Base-by-base conservation (phyloP, 2,113 vertebrate species). In the Chrysemys picta region DNA sequence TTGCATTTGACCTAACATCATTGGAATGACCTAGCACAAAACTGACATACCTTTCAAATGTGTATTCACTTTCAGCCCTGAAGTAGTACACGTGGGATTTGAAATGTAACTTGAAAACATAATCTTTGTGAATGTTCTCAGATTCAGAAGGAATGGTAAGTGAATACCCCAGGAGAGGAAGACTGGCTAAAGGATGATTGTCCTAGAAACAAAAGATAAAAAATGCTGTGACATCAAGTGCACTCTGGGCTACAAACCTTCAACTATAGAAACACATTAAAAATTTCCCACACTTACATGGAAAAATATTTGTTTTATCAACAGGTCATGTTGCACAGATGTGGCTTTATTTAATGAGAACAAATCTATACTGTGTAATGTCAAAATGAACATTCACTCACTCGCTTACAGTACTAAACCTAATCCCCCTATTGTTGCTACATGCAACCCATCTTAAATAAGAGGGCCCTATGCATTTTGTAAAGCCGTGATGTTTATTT, bases 31-130 rank as follows among this genome's bases (percentile, higher is more conserved):
- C 59, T 65, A 76, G 42, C 50, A 80, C 42, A 45, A 25, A 57
- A 47, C 6, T 1, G 13, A 8, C 80, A 88, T 97, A 99, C 99
- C 99, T 99, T 96, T 99, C 99, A 81, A 99, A 99, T 0, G 99
- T 99, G 95, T 99, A 99, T 97, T 99, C 99, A 19, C 99, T 99
- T 96, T 99, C 99, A 0, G 99, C 99, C 98, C 99, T 98, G 98
- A 99, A 99, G 96, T 99, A 99, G 97, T 99, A 99, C 94, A 99
- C 98, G 1, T 99, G 99, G 96, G 99, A 99, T 97, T 99, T 99
- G 98, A 99, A 99, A 92, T 99, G 99, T 72, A 99, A 98, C 96
- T 99, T 99, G 98, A 99, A 99, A 89, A 99, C 99, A 2, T 99
- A 99, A 98, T 99, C 99, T 97, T 99, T 99, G 98, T 99, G 99